Evolutionary conservation across 1,140 invertebrate genomes (phyloP), one percentile per base, ranked within the genome.

Genomic region (Aporrectodea caliginosa): DNA sequence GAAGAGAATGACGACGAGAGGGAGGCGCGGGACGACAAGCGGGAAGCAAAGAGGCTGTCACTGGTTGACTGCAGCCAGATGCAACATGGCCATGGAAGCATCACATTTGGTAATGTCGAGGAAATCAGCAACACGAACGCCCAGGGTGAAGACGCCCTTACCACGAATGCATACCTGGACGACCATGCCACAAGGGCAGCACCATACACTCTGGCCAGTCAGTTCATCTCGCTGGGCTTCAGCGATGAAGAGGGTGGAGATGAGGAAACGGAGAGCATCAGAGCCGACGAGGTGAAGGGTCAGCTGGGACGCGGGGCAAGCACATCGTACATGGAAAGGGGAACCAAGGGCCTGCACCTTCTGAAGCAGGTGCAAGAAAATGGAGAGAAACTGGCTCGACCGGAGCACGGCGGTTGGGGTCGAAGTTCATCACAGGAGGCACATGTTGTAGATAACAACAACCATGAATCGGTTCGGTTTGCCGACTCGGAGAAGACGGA

Each of bases 131-230:
- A 86, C 34, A 87, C 86, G 16, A 81, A 83, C 71, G 79, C 69
- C 2, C 77, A 79, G 30, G 73, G 34, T 74, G 83, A 80, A 35
- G 86, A 87, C 82, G 85, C 84, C 43, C 82, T 83, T 75, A 35
- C 75, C 6, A 68, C 75, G 1, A 76, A 76, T 76, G 75, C 35
- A 30, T 35, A 76, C 31, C 32, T 77, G 1, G 87, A 87, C 81
- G 75, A 76, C 31, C 85, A 85, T 83, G 87, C 86, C 27, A 88
- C 87, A 29, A 81, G 85, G 29, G 86, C 87, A 32, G 86, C 86
- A 30, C 87, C 87, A 34, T 87, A 84, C 78, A 88, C 87, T 27
- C 82, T 87, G 16, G 86, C 85, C 73, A 87, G 86, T 84, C 86
- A 87, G 77, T 86, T 84, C 84, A 85, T 84, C 16, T 85, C 86